Evolutionary conservation across 2,797 vertebrate species (phyloP).

Genomic region (Rhinoraja longicauda): DNA sequence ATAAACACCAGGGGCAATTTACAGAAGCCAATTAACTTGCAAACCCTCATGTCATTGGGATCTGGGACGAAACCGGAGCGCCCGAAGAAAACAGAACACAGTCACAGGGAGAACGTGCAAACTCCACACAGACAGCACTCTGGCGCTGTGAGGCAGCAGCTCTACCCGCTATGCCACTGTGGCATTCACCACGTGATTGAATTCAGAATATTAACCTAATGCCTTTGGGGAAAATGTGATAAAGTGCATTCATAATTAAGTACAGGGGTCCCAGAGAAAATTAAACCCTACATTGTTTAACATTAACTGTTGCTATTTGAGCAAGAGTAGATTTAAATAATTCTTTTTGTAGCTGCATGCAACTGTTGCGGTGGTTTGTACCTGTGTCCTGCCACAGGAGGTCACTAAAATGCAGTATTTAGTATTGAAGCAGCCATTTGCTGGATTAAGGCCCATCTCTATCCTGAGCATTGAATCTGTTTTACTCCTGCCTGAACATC

Average conservation of each 20-base stretch:
- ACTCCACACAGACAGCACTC: too few relatives aligned
- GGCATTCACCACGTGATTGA: too few relatives aligned
- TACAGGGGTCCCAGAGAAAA: background rate
- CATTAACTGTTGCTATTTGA: background rate
- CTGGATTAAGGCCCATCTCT: background rate
- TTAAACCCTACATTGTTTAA: background rate
- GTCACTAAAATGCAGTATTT: slow-evolving; percentile 22
- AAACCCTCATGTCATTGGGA: too few relatives aligned
- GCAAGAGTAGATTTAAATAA: background rate
- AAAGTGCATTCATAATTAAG: background rate
- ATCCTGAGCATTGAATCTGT: background rate
- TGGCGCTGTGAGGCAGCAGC: too few relatives aligned
- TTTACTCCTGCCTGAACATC: background rate
- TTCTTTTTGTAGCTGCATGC: background rate
- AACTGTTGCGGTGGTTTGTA: background rate
- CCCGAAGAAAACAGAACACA: too few relatives aligned
- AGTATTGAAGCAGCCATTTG: background rate
- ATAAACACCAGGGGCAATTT: too few relatives aligned
- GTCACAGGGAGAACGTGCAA: too few relatives aligned
- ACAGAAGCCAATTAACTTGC: too few relatives aligned
- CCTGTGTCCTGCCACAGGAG: background rate
- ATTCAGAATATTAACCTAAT: background rate
- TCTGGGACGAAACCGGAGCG: too few relatives aligned
- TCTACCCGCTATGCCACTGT: too few relatives aligned
- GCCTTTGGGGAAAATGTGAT: background rate